These are phyloP conservation scores for Gila orcuttii DNA, from an alignment of 2,113 vertebrate species.

Conservation along the genomic window DNA sequence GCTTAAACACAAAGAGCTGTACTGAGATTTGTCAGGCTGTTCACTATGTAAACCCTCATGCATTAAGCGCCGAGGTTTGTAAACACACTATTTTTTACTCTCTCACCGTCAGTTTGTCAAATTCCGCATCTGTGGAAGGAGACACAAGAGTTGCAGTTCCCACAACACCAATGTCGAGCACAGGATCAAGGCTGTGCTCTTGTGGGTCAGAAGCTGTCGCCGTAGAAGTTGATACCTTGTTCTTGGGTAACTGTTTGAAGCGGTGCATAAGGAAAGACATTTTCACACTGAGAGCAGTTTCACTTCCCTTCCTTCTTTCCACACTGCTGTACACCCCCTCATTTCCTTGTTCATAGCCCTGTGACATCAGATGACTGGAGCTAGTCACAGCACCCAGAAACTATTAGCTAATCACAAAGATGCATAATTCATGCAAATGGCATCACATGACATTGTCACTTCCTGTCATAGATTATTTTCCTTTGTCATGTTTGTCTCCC, in stretches of 20 bases:
- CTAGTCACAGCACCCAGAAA: background rate
- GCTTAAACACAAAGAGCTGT: background rate
- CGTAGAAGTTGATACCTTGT: conserved; percentile 14
- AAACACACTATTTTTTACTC: background rate
- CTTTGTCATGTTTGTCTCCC: background rate
- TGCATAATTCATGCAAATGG: conserved; percentile 2
- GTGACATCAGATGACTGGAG: conserved; percentile 8
- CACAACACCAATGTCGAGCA: conserved; percentile 26
- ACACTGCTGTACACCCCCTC: background rate
- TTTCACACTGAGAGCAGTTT: conserved; percentile 2
- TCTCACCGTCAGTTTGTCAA: conserved; percentile 81
- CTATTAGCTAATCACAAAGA: background rate
- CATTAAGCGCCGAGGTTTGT: background rate
- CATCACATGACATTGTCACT: background rate
- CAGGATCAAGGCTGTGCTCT: conserved; percentile 28
- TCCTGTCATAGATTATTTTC: background rate
- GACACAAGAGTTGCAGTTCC: conserved; percentile 64
- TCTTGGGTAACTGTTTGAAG: conserved; percentile 66
- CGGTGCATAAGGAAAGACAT: conserved; percentile 60
- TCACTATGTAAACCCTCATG: background rate
- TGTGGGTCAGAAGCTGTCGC: conserved; percentile 19
- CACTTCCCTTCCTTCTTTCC: conserved; percentile 23
- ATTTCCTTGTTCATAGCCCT: conserved; percentile 14
- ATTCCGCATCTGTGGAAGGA: conserved; percentile 78
- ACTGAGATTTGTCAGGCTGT: background rate